A percentile compares a stretch with the other conserved stretches of the same genome.
phyloP scores from a whole-genome alignment of 1,140 invertebrate species.

The Microplitis demolitor region DNA sequence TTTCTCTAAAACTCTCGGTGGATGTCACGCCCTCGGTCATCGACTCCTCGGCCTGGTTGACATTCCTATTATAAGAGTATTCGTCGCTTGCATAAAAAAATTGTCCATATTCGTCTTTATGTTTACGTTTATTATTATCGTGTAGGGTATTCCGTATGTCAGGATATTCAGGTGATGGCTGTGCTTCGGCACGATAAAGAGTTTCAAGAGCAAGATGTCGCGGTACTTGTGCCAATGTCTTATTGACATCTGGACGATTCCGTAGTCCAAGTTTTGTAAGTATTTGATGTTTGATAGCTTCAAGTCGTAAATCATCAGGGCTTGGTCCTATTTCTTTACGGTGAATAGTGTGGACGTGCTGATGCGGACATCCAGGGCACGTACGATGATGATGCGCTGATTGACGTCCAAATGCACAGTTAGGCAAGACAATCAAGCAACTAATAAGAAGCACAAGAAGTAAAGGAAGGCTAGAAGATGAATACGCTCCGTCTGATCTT shows the following conservation, averaged over 20 bases:
- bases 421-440: conserved; percentile 35
- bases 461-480: conserved; percentile 36
- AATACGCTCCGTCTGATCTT: neutral
- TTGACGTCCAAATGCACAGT: conserved; percentile 24
- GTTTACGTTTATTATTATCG: conserved; percentile 26
- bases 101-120: conserved; percentile 40
- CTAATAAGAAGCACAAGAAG: conserved; percentile 42
- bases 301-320: conserved; percentile 68
- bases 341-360: conserved; percentile 45
- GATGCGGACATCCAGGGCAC: conserved; percentile 56
- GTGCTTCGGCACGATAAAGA: conserved; percentile 68
- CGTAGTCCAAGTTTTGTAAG: conserved; percentile 74
- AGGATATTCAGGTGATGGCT: conserved; percentile 33
- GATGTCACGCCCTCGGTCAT: conserved; percentile 26
- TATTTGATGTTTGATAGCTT: conserved; percentile 79
- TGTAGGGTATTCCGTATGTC: conserved; percentile 23
- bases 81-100: conserved; percentile 48
- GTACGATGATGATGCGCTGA: conserved; percentile 50
- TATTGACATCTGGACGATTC: conserved; percentile 72
- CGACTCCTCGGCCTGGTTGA: conserved; percentile 39
- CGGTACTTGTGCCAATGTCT: conserved; percentile 65
- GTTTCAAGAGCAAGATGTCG: conserved; percentile 73
- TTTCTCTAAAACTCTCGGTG: conserved; percentile 39
- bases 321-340: conserved; percentile 39
- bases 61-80: conserved; percentile 48